A percentile compares a stretch with the other conserved stretches of the same genome.
These are phyloP conservation scores for Neolamprologus caudopunctatus DNA, from an alignment of 2,113 vertebrate genomes.

Conservation along the genomic window DNA sequence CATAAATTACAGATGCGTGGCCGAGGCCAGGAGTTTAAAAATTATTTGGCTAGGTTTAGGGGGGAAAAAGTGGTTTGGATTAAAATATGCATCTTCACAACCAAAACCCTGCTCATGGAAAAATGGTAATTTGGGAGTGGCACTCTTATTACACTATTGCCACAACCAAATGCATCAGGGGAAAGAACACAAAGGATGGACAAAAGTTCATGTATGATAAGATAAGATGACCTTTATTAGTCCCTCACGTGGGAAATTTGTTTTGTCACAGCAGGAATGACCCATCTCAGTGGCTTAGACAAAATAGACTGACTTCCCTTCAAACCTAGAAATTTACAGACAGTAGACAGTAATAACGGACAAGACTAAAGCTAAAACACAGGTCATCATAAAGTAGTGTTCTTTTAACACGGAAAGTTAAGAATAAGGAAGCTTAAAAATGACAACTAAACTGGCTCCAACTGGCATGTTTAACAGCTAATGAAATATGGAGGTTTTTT, in stretches of 20 bases:
- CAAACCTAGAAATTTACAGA: not conserved
- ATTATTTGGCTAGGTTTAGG: not conserved
- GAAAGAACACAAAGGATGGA: not conserved
- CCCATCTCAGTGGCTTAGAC: not conserved
- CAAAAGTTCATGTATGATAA: not conserved
- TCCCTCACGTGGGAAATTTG: not conserved
- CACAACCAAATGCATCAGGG: accelerated
- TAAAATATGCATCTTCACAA: not conserved
- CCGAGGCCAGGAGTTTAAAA: accelerated
- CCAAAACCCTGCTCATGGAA: not conserved
- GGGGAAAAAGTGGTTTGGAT: accelerated
- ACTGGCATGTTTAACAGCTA: not conserved
- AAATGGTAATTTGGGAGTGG: not conserved
- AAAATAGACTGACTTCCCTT: not conserved
- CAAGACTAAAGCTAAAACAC: not conserved
- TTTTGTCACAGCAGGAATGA: not conserved
- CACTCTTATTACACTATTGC: not conserved
- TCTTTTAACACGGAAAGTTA: not conserved
- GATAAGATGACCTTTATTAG: not conserved
- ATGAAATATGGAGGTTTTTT: not conserved
- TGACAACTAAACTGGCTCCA: not conserved
- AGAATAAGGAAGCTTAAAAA: not conserved
- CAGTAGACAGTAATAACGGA: not conserved
- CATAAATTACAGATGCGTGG: not conserved
- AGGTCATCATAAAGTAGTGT: not conserved